Evolutionary conservation across 2,888 invertebrate genomes (phyloP).

Genomic region (Deroplatys truncata): DNA sequence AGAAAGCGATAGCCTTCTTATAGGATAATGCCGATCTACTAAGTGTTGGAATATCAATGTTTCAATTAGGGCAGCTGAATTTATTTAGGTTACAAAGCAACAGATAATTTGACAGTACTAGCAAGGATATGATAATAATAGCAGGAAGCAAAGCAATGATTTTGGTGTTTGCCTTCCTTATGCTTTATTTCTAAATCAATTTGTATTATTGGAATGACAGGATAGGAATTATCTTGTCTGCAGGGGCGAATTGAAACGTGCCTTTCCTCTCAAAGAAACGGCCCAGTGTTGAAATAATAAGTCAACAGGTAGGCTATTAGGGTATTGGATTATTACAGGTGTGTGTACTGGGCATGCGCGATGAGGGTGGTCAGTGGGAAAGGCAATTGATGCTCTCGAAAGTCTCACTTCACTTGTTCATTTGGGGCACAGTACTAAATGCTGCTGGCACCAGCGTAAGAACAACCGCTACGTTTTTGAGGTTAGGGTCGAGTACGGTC

Average conservation of each 20-base stretch:
- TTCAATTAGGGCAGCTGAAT: too few relatives aligned
- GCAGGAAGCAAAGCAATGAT: not conserved
- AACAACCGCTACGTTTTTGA: too few relatives aligned
- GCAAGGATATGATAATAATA: not conserved
- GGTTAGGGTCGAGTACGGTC: too few relatives aligned
- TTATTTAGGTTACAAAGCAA: too few relatives aligned
- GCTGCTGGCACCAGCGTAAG: too few relatives aligned
- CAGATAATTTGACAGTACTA: not conserved
- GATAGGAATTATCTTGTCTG: not conserved
- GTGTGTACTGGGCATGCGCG: not conserved
- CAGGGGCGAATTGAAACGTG: not conserved
- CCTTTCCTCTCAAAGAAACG: not conserved
- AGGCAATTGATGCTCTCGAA: not conserved
- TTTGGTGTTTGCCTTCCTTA: not conserved
- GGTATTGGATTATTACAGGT: not conserved
- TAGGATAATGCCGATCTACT: too few relatives aligned
- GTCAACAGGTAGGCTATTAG: not conserved
- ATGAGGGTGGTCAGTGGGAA: not conserved
- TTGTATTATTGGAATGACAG: not conserved
- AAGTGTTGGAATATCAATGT: too few relatives aligned
- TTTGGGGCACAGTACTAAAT: too few relatives aligned
- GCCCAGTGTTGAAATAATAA: not conserved
- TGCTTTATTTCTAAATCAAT: not conserved
- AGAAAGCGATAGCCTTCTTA: too few relatives aligned
- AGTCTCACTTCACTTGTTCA: not conserved